Conservation (phyloP, 2,113 vertebrate genomes). For the Dunckerocampus dactyliophorus region DNA sequence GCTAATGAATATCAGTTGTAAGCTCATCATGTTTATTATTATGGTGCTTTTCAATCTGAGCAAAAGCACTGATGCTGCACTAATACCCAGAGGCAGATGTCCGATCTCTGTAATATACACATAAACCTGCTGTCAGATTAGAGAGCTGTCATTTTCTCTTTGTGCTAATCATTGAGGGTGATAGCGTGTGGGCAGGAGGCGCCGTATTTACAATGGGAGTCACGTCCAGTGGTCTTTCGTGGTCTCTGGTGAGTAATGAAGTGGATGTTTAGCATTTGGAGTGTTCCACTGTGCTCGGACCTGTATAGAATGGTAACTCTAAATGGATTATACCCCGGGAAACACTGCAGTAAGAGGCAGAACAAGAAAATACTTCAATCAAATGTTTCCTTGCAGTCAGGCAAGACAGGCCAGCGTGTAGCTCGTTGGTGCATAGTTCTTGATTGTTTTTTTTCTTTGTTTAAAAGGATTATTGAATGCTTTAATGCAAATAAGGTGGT, state of each 20-base stretch:
- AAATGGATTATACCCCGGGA: conserved; percentile 11
- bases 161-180: not conserved
- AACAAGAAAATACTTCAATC: not conserved
- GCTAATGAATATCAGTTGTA: conserved; percentile 22
- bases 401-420: not conserved
- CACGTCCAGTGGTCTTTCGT: conserved; percentile 32
- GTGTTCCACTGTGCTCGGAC: conserved; percentile 18
- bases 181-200: not conserved
- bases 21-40: conserved; percentile 12
- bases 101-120: conserved; percentile 31
- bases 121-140: conserved; percentile 39
- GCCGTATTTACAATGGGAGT: conserved; percentile 21
- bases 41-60: not conserved
- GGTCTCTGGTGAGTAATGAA: conserved; percentile 18
- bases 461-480: conserved; percentile 10
- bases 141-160: conserved; percentile 25
- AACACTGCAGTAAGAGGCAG: not conserved
- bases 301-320: not conserved
- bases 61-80: conserved; percentile 17
- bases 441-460: conserved; percentile 6
- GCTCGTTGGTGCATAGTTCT: not conserved
- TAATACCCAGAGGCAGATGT: conserved; percentile 42
- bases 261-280: conserved; percentile 27
- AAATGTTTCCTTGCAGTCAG: not conserved
- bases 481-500: not conserved